Base-by-base conservation (phyloP, 2,113 vertebrate genomes). In the Sterrhoptilus dennistouni region DNA sequence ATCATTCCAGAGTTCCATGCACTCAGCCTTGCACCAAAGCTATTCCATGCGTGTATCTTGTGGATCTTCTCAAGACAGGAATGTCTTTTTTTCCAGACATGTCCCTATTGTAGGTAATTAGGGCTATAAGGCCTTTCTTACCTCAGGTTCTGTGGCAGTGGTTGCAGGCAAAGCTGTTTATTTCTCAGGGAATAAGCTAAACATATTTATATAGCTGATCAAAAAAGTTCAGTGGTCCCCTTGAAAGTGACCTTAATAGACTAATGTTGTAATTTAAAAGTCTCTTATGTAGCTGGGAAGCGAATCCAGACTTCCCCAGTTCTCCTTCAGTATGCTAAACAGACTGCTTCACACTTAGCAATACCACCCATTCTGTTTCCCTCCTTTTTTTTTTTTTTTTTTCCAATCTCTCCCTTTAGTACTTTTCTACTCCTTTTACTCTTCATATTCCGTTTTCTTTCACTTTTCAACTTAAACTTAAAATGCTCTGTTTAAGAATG, bases 401-500 rank as follows among this genome's bases (percentile, higher is more conserved):
- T 12, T 21, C 23, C 9, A 60, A 68, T 75, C 57, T 89, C 33
- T 91, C 71, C 40, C 72, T 93, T 91, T 90, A 96, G 84, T 59
- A 44, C 70, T 83, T 91, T 83, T 56, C 66, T 91, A 45, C 53
- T 87, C 27, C 40, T 92, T 90, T 94, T 95, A 70, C 82, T 90
- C 92, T 96, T 78, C 82, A 53, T 83, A 88, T 40, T 93, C 91
- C 6, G 0, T 77, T 95, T 87, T 92, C 85, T 86, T 96, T 85
- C 75, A 60, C 90, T 90, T 96, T 93, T 93, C 81, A 82, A 89
- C 85, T 93, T 83, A 52, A 69, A 54, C 63, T 87, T 87, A 56
- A 94, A 96, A 93, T 80, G 56, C 33, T 91, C 21, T 90, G 44
- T 96, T 94, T 97, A 88, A 96, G 93, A 95, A 83, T 22, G 66